Evolutionary conservation across 2,113 vertebrate species (phyloP).

Genomic region (Abramis brama): DNA sequence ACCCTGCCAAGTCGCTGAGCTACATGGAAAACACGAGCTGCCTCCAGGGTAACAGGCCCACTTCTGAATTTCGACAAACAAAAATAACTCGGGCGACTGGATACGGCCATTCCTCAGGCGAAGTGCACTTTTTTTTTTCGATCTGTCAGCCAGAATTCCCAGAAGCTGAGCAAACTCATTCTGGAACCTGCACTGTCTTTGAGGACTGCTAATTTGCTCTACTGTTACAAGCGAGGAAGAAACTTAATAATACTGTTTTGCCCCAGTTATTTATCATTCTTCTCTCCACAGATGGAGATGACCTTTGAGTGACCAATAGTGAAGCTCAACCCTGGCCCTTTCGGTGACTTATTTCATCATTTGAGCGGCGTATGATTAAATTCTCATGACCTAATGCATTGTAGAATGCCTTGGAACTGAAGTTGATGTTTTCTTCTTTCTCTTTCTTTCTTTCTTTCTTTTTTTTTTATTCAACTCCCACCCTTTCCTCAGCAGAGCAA

Average conservation of each 20-base stretch:
- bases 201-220: conserved; percentile 63
- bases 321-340: conserved; percentile 67
- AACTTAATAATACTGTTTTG: conserved; percentile 69
- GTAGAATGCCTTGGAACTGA: conserved; percentile 75
- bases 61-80: conserved; percentile 75
- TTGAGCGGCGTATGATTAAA: conserved; percentile 68
- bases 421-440: conserved; percentile 72
- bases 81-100: conserved; percentile 67
- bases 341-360: conserved; percentile 76
- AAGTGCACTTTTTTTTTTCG: conserved; percentile 55
- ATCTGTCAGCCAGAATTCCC: conserved; percentile 72
- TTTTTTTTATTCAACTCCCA: conserved; percentile 57
- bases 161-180: conserved; percentile 64
- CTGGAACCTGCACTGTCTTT: conserved; percentile 55
- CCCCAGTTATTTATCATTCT: conserved; percentile 64
- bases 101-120: conserved; percentile 62
- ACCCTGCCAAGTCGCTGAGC: conserved; percentile 81
- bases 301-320: conserved; percentile 71
- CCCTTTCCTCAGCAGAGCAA: conserved; percentile 68
- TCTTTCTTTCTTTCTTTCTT: conserved; percentile 44
- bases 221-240: conserved; percentile 53
- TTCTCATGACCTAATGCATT: conserved; percentile 84
- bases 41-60: conserved; percentile 76
- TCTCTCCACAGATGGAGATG: conserved; percentile 63
- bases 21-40: conserved; percentile 82